phyloP scores from a whole-genome alignment of 1,140 invertebrate species.

The Melitaea cinxia region DNA sequence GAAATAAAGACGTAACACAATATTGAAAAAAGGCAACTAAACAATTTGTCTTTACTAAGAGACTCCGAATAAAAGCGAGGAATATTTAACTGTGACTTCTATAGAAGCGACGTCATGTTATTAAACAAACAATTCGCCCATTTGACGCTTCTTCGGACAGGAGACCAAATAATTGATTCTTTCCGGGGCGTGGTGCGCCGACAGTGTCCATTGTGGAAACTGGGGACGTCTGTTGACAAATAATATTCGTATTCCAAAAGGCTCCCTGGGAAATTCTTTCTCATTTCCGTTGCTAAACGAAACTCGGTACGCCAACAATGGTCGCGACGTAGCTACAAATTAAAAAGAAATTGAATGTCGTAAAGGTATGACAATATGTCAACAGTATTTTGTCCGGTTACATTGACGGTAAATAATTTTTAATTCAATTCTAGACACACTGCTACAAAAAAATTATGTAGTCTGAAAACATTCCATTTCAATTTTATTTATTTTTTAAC shows the following conservation, averaged over 20 bases:
- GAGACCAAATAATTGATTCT: slow-evolving; percentile 78
- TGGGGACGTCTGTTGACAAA: slow-evolving; percentile 62
- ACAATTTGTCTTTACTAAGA: slow-evolving; percentile 47
- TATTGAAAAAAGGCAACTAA: slow-evolving; percentile 15
- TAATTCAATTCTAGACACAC: not conserved
- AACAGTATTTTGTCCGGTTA: slow-evolving; percentile 36
- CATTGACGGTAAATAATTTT: slow-evolving; percentile 6
- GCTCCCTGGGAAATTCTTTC: slow-evolving; percentile 70
- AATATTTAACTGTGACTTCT: slow-evolving; percentile 73
- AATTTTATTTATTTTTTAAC: slow-evolving; percentile 40
- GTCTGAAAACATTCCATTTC: not conserved
- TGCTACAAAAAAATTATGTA: too few species aligned
- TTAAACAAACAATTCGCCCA: slow-evolving; percentile 81
- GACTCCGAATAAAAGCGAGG: slow-evolving; percentile 55
- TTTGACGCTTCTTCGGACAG: slow-evolving; percentile 68
- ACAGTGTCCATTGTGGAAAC: slow-evolving; percentile 60
- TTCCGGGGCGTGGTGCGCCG: slow-evolving; percentile 71
- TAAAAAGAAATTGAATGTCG: slow-evolving; percentile 73
- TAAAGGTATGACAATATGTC: slow-evolving; percentile 72
- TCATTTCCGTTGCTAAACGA: slow-evolving; percentile 76
- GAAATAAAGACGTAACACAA: slow-evolving; percentile 43
- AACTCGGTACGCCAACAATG: slow-evolving; percentile 67
- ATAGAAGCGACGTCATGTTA: slow-evolving; percentile 73
- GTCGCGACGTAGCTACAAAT: slow-evolving; percentile 64
- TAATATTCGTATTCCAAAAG: slow-evolving; percentile 74